phyloP scores from a whole-genome alignment of 2,888 invertebrate species.

The Teleiodes luculella region DNA sequence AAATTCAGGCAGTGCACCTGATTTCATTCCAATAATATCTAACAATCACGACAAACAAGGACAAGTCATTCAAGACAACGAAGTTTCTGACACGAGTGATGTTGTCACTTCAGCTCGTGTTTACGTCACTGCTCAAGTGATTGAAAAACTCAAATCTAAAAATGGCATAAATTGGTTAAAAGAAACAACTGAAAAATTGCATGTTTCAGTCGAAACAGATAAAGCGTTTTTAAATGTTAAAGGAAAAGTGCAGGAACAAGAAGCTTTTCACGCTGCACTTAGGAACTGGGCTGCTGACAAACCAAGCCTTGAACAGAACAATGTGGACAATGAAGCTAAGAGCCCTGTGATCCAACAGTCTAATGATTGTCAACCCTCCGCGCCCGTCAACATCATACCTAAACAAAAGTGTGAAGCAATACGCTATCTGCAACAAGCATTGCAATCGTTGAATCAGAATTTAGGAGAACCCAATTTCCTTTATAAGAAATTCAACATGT shows the following conservation, averaged over 20 bases:
- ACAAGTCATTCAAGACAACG: constrained; percentile 67
- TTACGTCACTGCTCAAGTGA: constrained; percentile 67
- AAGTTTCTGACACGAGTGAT: constrained; percentile 68
- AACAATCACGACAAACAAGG: constrained; percentile 59
- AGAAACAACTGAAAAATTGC: constrained; percentile 45
- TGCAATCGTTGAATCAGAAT: constrained; percentile 59
- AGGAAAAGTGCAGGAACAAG: constrained; percentile 70
- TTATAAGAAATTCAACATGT: constrained; percentile 58
- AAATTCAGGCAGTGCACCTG: constrained; percentile 38
- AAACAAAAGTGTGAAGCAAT: constrained; percentile 52
- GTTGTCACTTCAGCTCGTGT: constrained; percentile 67
- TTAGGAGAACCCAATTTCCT: constrained; percentile 72
- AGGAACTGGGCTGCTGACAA: constrained; percentile 51
- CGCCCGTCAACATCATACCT: constrained; percentile 46
- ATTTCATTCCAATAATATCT: constrained; percentile 50
- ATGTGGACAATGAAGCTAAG: not conserved
- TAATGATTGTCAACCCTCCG: not conserved
- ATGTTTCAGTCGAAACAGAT: constrained; percentile 56
- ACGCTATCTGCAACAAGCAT: constrained; percentile 48
- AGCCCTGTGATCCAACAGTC: not conserved
- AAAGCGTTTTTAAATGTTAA: constrained; percentile 64
- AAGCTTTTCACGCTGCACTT: constrained; percentile 70
- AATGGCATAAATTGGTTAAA: constrained; percentile 70
- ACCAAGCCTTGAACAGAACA: constrained; percentile 19
- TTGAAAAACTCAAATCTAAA: constrained; percentile 62